Conservation (phyloP, 2,797 vertebrate genomes). For the Clarias laeviceps region DNA sequence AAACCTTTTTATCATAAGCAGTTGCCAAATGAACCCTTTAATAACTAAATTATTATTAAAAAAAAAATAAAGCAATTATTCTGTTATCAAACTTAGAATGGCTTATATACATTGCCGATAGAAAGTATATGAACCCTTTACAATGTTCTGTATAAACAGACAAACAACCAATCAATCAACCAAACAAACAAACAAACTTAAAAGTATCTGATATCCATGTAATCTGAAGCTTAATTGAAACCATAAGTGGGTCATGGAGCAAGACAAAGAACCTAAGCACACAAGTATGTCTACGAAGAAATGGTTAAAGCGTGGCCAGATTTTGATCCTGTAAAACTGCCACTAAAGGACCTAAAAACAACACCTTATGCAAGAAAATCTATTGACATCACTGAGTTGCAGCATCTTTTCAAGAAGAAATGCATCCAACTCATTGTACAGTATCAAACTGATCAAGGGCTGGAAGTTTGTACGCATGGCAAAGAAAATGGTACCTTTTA, state of each 20-base stretch:
- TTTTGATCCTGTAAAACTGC: neutral
- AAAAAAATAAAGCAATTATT: neutral
- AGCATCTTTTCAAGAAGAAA: neutral
- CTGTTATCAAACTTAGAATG: neutral
- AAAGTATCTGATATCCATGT: neutral
- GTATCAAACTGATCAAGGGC: too few relatives aligned
- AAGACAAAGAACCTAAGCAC: neutral
- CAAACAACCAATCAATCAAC: too few relatives aligned
- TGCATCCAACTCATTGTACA: neutral
- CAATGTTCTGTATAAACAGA: neutral
- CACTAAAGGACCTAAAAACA: neutral
- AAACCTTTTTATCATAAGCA: neutral
- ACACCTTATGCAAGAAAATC: neutral
- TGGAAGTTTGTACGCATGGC: neutral
- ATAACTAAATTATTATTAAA: neutral
- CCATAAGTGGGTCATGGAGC: conserved; percentile 2
- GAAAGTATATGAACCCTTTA: neutral
- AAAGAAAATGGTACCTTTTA: neutral
- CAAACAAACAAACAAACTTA: too few relatives aligned
- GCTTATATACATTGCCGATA: neutral
- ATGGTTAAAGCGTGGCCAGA: neutral
- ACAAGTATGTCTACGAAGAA: neutral
- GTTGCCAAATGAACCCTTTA: neutral
- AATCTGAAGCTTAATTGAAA: neutral
- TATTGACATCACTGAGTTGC: neutral